Conservation (phyloP, 2,113 vertebrate genomes). For the Gobius niger region DNA sequence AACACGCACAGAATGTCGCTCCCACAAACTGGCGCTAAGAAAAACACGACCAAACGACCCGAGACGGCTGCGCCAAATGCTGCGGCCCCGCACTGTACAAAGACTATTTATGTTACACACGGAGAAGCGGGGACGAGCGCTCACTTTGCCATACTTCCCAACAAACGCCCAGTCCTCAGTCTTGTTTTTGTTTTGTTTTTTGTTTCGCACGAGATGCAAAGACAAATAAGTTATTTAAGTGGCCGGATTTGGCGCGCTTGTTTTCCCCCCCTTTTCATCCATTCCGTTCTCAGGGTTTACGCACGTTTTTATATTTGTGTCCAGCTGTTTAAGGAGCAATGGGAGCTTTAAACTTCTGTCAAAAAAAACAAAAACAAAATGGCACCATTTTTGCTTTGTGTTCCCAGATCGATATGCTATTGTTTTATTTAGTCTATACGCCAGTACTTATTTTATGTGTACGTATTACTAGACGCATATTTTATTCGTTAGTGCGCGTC, state of each 20-base stretch:
- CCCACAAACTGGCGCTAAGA: slow-evolving; percentile 42
- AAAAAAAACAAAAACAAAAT: slow-evolving; percentile 1
- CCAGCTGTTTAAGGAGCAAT: slow-evolving; percentile 25
- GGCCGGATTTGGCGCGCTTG: slow-evolving; percentile 18
- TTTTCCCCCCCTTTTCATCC: slow-evolving; percentile 10
- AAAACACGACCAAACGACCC: slow-evolving; percentile 2
- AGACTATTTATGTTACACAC: slow-evolving; percentile 31
- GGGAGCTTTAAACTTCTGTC: slow-evolving; percentile 17
- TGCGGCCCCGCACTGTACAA: slow-evolving; percentile 3
- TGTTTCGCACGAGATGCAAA: slow-evolving; percentile 14
- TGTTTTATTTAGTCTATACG: slow-evolving; percentile 31
- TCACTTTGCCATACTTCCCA: slow-evolving; percentile 43
- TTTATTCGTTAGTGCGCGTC: slow-evolving; percentile 53
- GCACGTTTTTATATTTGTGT: slow-evolving; percentile 47
- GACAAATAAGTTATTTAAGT: neutral
- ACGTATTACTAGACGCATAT: slow-evolving; percentile 53
- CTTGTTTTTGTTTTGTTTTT: no score
- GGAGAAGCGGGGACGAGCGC: slow-evolving; percentile 37
- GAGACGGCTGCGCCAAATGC: slow-evolving; percentile 18
- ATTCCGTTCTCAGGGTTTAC: slow-evolving; percentile 67
- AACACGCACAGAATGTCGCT: slow-evolving; percentile 62
- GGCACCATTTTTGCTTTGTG: slow-evolving; percentile 27
- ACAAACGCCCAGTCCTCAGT: neutral
- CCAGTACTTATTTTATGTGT: slow-evolving; percentile 64
- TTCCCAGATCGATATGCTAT: slow-evolving; percentile 67